A percentile compares a stretch with the other conserved stretches of the same genome.
These are phyloP conservation scores for Typhlichthys subterraneus DNA, from an alignment of 2,797 vertebrate species.

Conservation along the genomic window DNA sequence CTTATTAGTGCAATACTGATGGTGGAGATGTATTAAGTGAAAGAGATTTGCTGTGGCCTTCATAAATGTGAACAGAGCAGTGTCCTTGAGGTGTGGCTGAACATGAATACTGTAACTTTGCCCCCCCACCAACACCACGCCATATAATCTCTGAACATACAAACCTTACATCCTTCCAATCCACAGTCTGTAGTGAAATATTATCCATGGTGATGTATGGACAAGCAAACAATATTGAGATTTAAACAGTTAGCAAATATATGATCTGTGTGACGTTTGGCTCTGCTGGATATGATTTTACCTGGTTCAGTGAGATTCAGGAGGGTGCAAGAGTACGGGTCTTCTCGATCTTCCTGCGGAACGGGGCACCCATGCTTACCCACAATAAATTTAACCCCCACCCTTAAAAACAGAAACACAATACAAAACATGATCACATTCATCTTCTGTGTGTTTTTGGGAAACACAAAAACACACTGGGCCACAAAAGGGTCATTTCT, in stretches of 20 bases:
- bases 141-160: constrained; percentile 30
- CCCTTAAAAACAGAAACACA: constrained; percentile 73
- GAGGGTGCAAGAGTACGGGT: constrained; percentile 91
- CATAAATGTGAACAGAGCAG: constrained; percentile 30
- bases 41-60: constrained; percentile 40
- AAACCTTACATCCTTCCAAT: constrained; percentile 46
- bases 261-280: not conserved
- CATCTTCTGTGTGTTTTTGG: not conserved
- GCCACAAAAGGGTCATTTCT: constrained; percentile 32
- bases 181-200: not conserved
- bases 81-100: constrained; percentile 69
- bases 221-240: not conserved
- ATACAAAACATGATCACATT: constrained; percentile 18
- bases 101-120: constrained; percentile 52
- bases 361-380: constrained; percentile 87
- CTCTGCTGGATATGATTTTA: constrained; percentile 44
- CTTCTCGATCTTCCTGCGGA: constrained; percentile 92
- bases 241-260: not conserved
- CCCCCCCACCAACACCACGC: too few relatives aligned
- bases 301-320: constrained; percentile 91
- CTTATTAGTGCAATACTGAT: not conserved
- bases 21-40: constrained; percentile 25
- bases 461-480: constrained; percentile 25
- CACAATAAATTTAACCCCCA: constrained; percentile 95
- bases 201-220: not conserved